Evolutionary conservation across 2,797 vertebrate species (phyloP), one percentile per base, ranked within the genome.

Genomic region (Tangara arthus): DNA sequence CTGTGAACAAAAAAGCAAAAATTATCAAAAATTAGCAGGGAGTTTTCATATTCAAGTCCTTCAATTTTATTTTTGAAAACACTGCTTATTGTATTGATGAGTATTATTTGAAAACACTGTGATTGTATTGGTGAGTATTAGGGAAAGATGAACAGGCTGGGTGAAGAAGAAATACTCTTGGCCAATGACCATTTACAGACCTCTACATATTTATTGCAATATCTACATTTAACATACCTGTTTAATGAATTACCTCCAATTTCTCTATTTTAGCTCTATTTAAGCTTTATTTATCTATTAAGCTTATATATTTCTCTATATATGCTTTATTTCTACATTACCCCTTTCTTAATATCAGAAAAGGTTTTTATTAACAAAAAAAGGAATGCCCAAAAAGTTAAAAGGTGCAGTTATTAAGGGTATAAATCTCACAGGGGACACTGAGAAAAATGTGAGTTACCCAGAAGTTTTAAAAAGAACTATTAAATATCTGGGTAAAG

Each of bases 1-100:
- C 99, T 99, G 85, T 56, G 60, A 94, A 95, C 55, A 83, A 81
- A 96, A n/a, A 35, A 66, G 61, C 94, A 95, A 82, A 18, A 32
- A 30, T 32, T 39, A 34, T n/a, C 47, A 93, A 35, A 80, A 94
- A 68, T 92, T 91, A 78, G 82, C 13, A 70, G n/a, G 69, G 39
- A 4, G 30, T n/a, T 81, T 72, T 72, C 42, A 41, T 66, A 79
- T 28, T 37, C n/a, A 52, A 49, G 9, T n/a, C 14, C 27, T 84
- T 72, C 34, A 24, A 4, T 61, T 93, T 88, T 81, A 34, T 41
- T 79, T 76, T 65, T 80, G 4, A 47, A 85, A 89, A 32, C 32
- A n/a, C 9, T 72, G 9, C 8, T 20, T 27, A 34, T 1, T 75
- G 15, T 35, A 37, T 56, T 15, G 24, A 11, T 63, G n/a, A 39